These are phyloP conservation scores for Noctua janthe DNA, from an alignment of 2,888 invertebrate species.

Conservation along the genomic window DNA sequence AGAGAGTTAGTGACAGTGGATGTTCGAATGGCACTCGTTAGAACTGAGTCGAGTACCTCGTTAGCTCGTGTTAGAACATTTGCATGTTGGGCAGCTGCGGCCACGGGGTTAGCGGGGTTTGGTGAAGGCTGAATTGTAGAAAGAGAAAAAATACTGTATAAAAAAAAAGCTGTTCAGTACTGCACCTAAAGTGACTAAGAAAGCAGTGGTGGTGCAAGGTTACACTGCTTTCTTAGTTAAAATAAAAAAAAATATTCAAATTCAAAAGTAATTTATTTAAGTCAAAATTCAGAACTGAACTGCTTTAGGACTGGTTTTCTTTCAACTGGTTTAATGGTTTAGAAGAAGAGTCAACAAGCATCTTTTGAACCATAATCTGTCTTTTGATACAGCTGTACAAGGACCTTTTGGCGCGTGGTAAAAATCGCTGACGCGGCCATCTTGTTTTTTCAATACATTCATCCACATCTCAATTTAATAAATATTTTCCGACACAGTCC, in stretches of 20 bases:
- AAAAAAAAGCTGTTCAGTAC: not conserved
- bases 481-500: not conserved
- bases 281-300: not conserved
- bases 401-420: too few species aligned
- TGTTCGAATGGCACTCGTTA: slow-evolving; percentile 62
- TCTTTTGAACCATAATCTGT: too few species aligned
- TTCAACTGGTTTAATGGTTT: too few species aligned
- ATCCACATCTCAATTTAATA: not conserved
- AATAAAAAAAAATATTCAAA: not conserved
- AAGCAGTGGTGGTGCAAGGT: not conserved
- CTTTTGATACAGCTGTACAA: too few species aligned
- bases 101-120: not conserved
- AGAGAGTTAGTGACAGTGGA: slow-evolving; percentile 25
- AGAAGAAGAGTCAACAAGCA: too few species aligned
- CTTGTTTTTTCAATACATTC: too few species aligned
- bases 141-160: not conserved
- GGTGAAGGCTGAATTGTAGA: too few species aligned
- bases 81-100: slow-evolving; percentile 49
- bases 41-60: slow-evolving; percentile 60
- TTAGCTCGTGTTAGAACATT: slow-evolving; percentile 61
- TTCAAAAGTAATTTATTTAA: too few species aligned
- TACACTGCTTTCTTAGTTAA: not conserved
- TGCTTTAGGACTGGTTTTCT: too few species aligned
- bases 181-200: not conserved
- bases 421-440: too few species aligned